Percentiles rank a stretch among this genome's conserved stretches.
phyloP scores from a whole-genome alignment of 1,140 invertebrate species.

The Ctenoplectra terminalis region DNA sequence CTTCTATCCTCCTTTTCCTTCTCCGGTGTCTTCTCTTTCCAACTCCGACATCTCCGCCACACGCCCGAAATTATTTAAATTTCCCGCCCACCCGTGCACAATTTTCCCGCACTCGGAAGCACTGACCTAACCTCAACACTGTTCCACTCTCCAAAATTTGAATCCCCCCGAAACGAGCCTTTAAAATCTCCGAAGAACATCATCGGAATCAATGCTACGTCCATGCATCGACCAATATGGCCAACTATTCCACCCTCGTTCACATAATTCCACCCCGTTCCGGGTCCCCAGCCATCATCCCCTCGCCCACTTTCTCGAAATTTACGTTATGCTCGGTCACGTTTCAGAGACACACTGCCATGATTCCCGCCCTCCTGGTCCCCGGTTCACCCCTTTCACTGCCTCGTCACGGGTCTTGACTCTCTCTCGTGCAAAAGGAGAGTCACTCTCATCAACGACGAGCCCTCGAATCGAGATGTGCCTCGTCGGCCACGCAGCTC shows the following conservation, averaged over 20 bases:
- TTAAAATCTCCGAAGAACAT: neutral
- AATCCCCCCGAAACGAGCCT: neutral
- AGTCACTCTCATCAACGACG: slow-evolving; percentile 54
- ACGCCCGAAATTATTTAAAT: too few species aligned
- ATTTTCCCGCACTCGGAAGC: too few species aligned
- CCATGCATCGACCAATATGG: neutral
- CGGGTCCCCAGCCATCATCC: neutral
- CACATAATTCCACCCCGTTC: slow-evolving; percentile 41
- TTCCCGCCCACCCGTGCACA: too few species aligned
- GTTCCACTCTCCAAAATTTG: neutral
- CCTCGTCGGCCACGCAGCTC: slow-evolving; percentile 46
- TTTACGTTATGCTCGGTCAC: slow-evolving; percentile 62
- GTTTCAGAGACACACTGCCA: slow-evolving; percentile 56
- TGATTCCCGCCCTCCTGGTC: slow-evolving; percentile 21
- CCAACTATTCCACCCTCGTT: neutral
- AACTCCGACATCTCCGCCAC: too few species aligned
- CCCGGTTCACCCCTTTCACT: neutral
- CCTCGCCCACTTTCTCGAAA: slow-evolving; percentile 12
- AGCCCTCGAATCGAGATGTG: slow-evolving; percentile 54
- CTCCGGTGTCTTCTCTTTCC: too few species aligned
- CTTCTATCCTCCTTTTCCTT: too few species aligned
- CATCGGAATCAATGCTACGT: neutral
- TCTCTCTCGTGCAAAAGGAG: slow-evolving; percentile 12
- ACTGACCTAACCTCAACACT: neutral
- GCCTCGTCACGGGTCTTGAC: neutral